Evolutionary conservation across 64 coral and sea anemone species (phyloP), one percentile per base, ranked within the genome.

Genomic region (Astreopora myriophthalma): DNA sequence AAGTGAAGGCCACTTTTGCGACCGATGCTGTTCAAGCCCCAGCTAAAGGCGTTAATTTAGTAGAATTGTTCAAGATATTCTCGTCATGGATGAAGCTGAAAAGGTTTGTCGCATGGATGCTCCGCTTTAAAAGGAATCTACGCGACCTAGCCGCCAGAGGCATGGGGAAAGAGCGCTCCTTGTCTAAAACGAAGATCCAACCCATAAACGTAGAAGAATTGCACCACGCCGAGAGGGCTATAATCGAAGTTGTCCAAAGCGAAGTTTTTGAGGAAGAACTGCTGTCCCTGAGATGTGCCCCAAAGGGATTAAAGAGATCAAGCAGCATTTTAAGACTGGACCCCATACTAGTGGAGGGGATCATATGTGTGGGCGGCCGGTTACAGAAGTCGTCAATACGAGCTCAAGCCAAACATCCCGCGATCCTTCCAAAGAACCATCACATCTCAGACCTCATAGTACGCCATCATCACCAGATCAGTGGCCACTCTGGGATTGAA

Each of bases 311-410:
- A 12, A 79, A 66, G 71, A 75, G 74, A 26, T 89, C 87, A 0
- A 89, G 87, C 77, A 62, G 35, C 66, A 42, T 89, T 29, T 48
- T 34, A 26, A 49, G 37, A 14, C 87, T 89, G 10, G 71, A 89
- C 34, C 87, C 87, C 26, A 13, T 31, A 24, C 65, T 79, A 34
- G 30, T 70, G 23, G 57, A 61, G 32, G 61, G 88, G 22, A 40
- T 79, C 11, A 74, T 77, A 49, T 61, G 88, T 79, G 88, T 80
- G 6, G 88, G 88, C 6, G 69, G 86, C 31, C 86, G 86, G 0
- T 51, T 75, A 2, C 24, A 51, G 28, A 49, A 63, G 2, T 37
- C 69, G 3, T 24, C 34, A 13, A 1, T 88, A 33, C 39, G 48
- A 58, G 0, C 17, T 14, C 40, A 88, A 8, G 40, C 75, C 14